These are phyloP conservation scores for Psittacula derbiana DNA, from an alignment of 2,797 vertebrate genomes.

Conservation along the genomic window DNA sequence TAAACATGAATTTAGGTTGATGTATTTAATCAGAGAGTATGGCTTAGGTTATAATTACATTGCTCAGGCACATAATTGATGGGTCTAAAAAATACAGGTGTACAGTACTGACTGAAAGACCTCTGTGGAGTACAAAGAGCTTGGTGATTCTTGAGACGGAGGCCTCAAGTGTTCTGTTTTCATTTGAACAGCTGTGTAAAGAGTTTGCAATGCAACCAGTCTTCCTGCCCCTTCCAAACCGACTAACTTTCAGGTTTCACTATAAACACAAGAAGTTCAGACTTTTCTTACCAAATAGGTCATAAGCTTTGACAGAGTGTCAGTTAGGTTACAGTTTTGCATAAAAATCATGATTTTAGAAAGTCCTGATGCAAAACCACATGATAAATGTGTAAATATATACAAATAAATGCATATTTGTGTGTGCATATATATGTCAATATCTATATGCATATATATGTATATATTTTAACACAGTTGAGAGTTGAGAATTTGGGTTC, in stretches of 20 bases:
- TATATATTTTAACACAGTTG: neutral
- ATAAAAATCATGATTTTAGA: neutral
- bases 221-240: neutral
- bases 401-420: neutral
- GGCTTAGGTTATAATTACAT: slow-evolving; percentile 67
- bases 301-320: neutral
- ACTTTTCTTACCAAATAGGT: neutral
- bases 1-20: slow-evolving; percentile 68
- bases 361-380: neutral
- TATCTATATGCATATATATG: neutral
- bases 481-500: neutral
- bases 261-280: neutral
- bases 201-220: neutral
- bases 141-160: slow-evolving; percentile 50
- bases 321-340: neutral
- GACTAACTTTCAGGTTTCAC: neutral
- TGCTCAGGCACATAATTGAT: slow-evolving; percentile 69
- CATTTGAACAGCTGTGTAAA: slow-evolving; percentile 61
- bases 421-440: neutral
- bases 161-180: slow-evolving; percentile 60
- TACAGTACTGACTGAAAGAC: slow-evolving; percentile 51
- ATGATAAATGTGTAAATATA: neutral
- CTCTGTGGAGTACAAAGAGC: slow-evolving; percentile 48
- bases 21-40: slow-evolving; percentile 64
- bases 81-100: slow-evolving; percentile 67